Conservation (phyloP, 1,140 invertebrate species). For the Copidosoma floridanum region DNA sequence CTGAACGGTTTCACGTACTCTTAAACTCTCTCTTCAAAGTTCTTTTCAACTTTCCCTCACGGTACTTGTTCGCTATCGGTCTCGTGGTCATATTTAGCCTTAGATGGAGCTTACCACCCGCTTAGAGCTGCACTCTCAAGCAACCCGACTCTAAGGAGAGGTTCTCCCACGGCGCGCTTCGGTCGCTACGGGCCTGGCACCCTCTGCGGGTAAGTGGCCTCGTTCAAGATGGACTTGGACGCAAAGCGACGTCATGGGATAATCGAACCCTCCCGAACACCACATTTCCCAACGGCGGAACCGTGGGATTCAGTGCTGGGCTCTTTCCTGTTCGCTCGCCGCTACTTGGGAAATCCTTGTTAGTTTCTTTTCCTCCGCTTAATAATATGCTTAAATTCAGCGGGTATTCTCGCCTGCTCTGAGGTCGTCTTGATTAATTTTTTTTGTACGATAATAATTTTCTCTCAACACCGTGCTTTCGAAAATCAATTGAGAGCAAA, state of each 20-base stretch:
- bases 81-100: slow-evolving; percentile 81
- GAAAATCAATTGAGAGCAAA: no score
- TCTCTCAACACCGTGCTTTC: no score
- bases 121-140: slow-evolving; percentile 83
- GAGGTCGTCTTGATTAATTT: not conserved
- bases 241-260: slow-evolving; percentile 46
- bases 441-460: not conserved
- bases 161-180: slow-evolving; percentile 55
- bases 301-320: slow-evolving; percentile 61
- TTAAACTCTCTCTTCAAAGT: slow-evolving; percentile 89
- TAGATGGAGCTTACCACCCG: slow-evolving; percentile 82
- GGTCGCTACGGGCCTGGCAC: slow-evolving; percentile 45
- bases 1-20: slow-evolving; percentile 78
- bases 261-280: slow-evolving; percentile 62
- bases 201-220: slow-evolving; percentile 61
- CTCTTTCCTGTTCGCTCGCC: slow-evolving; percentile 79
- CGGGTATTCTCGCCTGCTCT: slow-evolving; percentile 7
- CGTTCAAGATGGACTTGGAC: slow-evolving; percentile 69
- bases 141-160: slow-evolving; percentile 76
- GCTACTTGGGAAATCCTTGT: slow-evolving; percentile 84
- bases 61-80: slow-evolving; percentile 88
- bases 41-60: slow-evolving; percentile 89
- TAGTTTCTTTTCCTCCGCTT: slow-evolving; percentile 92
- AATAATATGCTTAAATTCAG: slow-evolving; percentile 84
- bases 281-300: slow-evolving; percentile 63